These are phyloP conservation scores for Vulpes lagopus DNA, from an alignment of 2,113 vertebrate genomes.

Conservation along the genomic window DNA sequence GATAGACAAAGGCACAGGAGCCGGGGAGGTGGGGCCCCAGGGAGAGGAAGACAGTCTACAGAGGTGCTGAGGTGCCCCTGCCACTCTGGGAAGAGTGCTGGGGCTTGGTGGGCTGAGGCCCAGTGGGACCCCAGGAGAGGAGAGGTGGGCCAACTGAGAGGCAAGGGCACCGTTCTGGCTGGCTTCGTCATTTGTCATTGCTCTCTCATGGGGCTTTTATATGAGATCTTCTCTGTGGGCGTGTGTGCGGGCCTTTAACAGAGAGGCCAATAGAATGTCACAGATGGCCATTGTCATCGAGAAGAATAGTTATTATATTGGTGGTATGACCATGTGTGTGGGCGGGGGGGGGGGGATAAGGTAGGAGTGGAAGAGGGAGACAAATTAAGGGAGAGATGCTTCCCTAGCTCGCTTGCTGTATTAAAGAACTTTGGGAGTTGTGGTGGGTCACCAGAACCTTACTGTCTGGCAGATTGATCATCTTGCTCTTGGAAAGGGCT, in stretches of 20 bases:
- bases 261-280: not conserved
- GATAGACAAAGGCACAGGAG: slow-evolving; percentile 64
- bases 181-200: not conserved
- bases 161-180: not conserved
- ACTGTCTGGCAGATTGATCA: slow-evolving; percentile 1
- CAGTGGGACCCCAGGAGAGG: not conserved
- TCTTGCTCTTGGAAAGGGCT: slow-evolving; percentile 48
- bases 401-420: not conserved
- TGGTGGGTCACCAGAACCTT: not conserved
- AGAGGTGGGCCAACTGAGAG: not conserved
- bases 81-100: not conserved
- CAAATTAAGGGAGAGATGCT: not conserved
- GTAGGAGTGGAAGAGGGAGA: accelerated
- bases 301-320: not conserved
- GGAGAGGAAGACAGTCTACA: not conserved
- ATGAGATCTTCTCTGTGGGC: not conserved
- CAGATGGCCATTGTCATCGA: not conserved
- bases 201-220: not conserved
- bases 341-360: not conserved
- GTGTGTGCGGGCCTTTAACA: not conserved
- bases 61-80: not conserved
- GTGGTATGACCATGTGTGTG: not conserved
- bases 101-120: not conserved
- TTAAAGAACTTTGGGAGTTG: not conserved
- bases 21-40: not conserved